Percentiles rank a stretch among this genome's conserved stretches.
Evolutionary conservation across 2,888 invertebrate species (phyloP).

Genomic region (Lapara coniferarum): DNA sequence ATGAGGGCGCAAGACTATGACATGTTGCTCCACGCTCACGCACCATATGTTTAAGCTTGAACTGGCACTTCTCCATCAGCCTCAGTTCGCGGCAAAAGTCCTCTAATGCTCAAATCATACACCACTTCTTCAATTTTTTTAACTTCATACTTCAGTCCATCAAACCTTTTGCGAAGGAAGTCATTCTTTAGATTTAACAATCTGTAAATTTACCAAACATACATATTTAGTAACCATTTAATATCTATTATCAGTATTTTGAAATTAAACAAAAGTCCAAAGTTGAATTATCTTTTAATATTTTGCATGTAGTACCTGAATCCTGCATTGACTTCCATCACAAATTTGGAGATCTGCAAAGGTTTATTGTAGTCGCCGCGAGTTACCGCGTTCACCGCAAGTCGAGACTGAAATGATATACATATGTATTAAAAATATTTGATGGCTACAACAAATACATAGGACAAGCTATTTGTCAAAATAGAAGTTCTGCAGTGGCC

Average conservation of each 20-base stretch:
- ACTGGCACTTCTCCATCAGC: slow-evolving; percentile 8
- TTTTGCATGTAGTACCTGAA: slow-evolving; percentile 83
- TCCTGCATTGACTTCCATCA: slow-evolving; percentile 94
- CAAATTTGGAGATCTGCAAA: slow-evolving; percentile 91
- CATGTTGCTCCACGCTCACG: background rate
- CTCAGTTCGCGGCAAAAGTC: slow-evolving; percentile 73
- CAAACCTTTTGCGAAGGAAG: slow-evolving; percentile 92
- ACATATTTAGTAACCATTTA: no score
- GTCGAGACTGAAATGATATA: slow-evolving; percentile 82
- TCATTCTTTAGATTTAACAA: slow-evolving; percentile 96
- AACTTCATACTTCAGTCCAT: slow-evolving; percentile 94
- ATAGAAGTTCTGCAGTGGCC: no score
- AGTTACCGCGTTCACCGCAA: slow-evolving; percentile 93
- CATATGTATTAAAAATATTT: no score
- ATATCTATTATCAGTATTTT: no score
- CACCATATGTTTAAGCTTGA: background rate
- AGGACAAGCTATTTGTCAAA: no score
- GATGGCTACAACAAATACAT: no score
- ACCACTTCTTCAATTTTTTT: slow-evolving; percentile 97
- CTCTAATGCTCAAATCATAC: slow-evolving; percentile 93
- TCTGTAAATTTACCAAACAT: slow-evolving; percentile 44
- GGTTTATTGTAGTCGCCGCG: slow-evolving; percentile 93
- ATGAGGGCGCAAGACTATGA: background rate
- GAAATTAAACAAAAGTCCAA: no score
- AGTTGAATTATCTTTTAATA: background rate